phyloP scores from a whole-genome alignment of 64 coral and sea anemone species.

The Platygyra sinensis region DNA sequence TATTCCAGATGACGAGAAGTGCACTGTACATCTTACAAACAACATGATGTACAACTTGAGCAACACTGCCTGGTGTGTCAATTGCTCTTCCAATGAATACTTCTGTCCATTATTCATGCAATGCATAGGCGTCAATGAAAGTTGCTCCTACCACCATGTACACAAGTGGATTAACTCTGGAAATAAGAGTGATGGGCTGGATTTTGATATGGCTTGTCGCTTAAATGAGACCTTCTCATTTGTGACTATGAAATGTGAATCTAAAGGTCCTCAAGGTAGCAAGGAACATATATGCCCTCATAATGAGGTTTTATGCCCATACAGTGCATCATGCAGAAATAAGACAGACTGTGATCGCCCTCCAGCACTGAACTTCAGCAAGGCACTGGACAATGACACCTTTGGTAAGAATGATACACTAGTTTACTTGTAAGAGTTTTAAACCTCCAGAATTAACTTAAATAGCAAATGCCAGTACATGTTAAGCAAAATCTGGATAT shows the following conservation, averaged over 20 bases:
- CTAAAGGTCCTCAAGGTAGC: background rate
- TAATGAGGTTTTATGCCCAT: conserved; percentile 4
- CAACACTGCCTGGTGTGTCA: conserved; percentile 46
- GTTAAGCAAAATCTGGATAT: too few relatives aligned
- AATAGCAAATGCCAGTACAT: too few relatives aligned
- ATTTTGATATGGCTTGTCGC: conserved; percentile 5
- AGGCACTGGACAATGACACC: conserved; percentile 8
- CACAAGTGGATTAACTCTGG: conserved; percentile 28
- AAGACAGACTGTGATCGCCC: background rate
- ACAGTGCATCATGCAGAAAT: conserved; percentile 18
- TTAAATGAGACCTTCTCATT: conserved; percentile 21
- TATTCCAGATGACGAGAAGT: conserved; percentile 1
- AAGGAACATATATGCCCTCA: background rate
- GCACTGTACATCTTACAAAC: conserved; percentile 22
- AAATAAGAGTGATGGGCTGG: background rate
- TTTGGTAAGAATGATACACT: background rate
- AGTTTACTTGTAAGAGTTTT: background rate
- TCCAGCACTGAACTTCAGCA: background rate
- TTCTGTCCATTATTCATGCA: conserved; percentile 49
- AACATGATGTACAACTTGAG: conserved; percentile 10
- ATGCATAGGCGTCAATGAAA: conserved; percentile 18
- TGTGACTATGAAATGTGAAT: conserved; percentile 11
- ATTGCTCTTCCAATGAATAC: conserved; percentile 1
- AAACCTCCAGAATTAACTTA: too few relatives aligned
- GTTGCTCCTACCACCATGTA: conserved; percentile 24